Conservation (phyloP, 2,113 vertebrate species). For the Ramphastos sulfuratus region DNA sequence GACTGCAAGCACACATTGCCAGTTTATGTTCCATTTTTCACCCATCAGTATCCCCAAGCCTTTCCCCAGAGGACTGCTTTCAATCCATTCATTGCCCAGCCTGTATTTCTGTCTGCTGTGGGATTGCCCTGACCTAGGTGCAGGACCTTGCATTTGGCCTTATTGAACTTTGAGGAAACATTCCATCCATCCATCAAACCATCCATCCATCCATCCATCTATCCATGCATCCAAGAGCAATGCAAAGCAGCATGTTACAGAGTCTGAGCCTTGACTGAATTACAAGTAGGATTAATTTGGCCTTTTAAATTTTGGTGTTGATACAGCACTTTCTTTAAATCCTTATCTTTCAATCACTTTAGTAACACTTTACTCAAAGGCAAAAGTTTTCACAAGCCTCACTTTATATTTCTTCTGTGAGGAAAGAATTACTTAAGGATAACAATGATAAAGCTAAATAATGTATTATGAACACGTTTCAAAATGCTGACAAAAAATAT, state of each 20-base stretch:
- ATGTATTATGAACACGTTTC: not conserved
- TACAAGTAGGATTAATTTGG: not conserved
- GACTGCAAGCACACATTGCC: not conserved
- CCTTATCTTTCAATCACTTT: not conserved
- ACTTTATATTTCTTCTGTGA: not conserved
- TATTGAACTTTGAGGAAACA: not conserved
- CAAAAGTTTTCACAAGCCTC: not conserved
- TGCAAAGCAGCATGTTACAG: not conserved
- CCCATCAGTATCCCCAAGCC: not conserved
- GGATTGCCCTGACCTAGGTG: not conserved
- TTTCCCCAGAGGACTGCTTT: not conserved
- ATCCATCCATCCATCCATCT: not conserved
- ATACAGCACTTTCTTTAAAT: not conserved
- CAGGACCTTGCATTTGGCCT: not conserved
- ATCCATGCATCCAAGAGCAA: not conserved
- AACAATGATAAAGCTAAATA: not conserved
- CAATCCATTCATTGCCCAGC: not conserved
- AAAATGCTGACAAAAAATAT: slow-evolving; percentile 37
- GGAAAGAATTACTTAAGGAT: not conserved
- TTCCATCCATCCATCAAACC: not conserved
- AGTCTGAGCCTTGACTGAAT: not conserved
- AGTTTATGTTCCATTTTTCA: not conserved
- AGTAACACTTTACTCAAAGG: not conserved
- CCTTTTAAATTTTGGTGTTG: not conserved
- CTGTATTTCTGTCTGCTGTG: not conserved